Percentiles rank a stretch among this genome's conserved stretches.
phyloP scores from a whole-genome alignment of 2,888 invertebrate species.

The Drosophila infuscata region DNA sequence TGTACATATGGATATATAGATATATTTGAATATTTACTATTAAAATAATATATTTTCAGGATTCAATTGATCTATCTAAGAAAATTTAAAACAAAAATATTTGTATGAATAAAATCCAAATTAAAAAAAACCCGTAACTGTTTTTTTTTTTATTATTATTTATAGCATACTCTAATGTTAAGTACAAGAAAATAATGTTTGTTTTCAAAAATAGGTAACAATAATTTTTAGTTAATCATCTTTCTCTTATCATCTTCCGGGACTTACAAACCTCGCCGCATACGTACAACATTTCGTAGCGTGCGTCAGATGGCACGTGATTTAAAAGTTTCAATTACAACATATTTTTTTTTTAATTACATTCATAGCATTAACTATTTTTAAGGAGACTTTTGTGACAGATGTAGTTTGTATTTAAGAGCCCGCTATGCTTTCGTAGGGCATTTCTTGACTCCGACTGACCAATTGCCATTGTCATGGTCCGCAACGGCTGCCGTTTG shows the following conservation, averaged over 20 bases:
- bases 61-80: neutral
- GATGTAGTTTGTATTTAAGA: neutral
- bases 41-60: neutral
- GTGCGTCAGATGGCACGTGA: slow-evolving; percentile 14
- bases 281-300: neutral
- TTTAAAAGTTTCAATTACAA: slow-evolving; percentile 8
- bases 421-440: slow-evolving; percentile 27
- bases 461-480: slow-evolving; percentile 27
- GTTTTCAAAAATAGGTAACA: neutral
- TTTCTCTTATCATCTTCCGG: neutral
- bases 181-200: neutral
- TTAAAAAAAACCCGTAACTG: neutral
- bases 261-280: neutral
- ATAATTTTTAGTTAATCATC: neutral
- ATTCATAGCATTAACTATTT: neutral
- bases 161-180: neutral
- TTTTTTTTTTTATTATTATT: neutral
- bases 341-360: neutral
- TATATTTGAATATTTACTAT: neutral
- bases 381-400: neutral
- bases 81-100: neutral
- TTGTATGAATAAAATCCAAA: neutral
- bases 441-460: slow-evolving; percentile 29
- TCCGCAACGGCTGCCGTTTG: slow-evolving; percentile 35
- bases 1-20: neutral